phyloP scores from a whole-genome alignment of 2,797 vertebrate genomes.

The Pangasius sanitwongsei region DNA sequence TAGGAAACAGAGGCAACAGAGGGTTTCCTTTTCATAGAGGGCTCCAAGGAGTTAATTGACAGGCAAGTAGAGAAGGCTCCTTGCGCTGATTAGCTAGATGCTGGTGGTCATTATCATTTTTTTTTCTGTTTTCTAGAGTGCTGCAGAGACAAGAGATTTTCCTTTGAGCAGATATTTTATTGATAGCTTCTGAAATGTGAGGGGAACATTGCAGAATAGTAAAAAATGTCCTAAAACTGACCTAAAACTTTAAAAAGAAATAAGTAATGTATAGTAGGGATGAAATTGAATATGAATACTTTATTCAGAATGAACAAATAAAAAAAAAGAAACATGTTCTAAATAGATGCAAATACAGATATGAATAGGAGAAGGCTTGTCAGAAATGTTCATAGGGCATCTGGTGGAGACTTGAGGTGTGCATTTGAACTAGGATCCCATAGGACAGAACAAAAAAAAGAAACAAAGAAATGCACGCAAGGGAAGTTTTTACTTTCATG shows the following conservation, averaged over 20 bases:
- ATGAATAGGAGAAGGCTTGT: neutral
- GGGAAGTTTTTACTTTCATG: neutral
- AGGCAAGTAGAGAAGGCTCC: neutral
- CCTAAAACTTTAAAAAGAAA: neutral
- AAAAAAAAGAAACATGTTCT: neutral
- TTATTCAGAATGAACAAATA: neutral
- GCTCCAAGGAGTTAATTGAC: neutral
- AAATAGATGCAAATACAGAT: neutral
- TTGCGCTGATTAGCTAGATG: neutral
- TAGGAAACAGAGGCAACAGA: neutral
- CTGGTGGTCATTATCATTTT: neutral
- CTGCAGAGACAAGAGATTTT: neutral
- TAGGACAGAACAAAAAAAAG: neutral
- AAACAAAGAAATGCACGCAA: neutral
- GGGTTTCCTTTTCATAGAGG: neutral
- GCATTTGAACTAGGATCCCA: neutral
- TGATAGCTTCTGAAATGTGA: neutral
- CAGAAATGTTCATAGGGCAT: neutral
- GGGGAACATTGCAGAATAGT: neutral
- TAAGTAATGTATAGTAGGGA: neutral
- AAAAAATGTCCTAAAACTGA: neutral
- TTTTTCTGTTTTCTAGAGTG: neutral
- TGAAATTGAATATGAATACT: neutral
- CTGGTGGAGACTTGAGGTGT: neutral
- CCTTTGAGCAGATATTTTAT: neutral